A percentile compares a stretch with the other conserved stretches of the same genome.
phyloP scores from a whole-genome alignment of 2,888 invertebrate genomes.

The Pristionchus japonicus region DNA sequence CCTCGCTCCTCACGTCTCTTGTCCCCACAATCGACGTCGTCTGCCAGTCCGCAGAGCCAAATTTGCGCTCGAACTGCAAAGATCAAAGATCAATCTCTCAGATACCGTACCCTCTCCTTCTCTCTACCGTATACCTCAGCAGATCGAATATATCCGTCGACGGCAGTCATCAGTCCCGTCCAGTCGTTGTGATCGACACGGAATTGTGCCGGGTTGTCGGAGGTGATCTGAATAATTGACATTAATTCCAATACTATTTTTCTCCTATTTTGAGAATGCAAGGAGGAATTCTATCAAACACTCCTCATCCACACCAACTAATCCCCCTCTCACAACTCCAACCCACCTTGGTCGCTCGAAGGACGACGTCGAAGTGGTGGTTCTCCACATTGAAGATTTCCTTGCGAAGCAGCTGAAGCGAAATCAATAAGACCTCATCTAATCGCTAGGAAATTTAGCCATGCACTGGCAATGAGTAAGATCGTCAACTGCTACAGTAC shows the following conservation, averaged over 20 bases:
- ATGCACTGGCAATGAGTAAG: too few relatives aligned
- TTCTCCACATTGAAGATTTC: constrained; percentile 64
- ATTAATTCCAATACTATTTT: background rate
- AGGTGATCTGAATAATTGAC: constrained; percentile 19
- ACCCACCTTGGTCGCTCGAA: constrained; percentile 65
- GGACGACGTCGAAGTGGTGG: constrained; percentile 68
- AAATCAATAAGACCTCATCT: background rate
- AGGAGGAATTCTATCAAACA: background rate
- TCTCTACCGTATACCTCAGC: constrained; percentile 39
- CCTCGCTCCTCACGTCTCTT: background rate
- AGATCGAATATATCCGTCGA: constrained; percentile 52
- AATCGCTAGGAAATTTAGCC: background rate
- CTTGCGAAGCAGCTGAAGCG: constrained; percentile 49
- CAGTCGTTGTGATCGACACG: constrained; percentile 50
- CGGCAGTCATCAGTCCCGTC: constrained; percentile 51
- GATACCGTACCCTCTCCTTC: background rate
- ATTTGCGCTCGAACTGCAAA: constrained; percentile 43
- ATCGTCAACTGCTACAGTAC: background rate
- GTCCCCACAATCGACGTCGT: background rate
- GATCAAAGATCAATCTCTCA: background rate
- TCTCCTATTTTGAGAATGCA: background rate
- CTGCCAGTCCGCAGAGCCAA: background rate
- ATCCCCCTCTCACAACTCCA: background rate
- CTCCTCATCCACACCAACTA: background rate
- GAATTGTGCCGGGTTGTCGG: background rate